These are phyloP conservation scores for Lagria hirta DNA, from an alignment of 2,888 invertebrate species.

Conservation along the genomic window DNA sequence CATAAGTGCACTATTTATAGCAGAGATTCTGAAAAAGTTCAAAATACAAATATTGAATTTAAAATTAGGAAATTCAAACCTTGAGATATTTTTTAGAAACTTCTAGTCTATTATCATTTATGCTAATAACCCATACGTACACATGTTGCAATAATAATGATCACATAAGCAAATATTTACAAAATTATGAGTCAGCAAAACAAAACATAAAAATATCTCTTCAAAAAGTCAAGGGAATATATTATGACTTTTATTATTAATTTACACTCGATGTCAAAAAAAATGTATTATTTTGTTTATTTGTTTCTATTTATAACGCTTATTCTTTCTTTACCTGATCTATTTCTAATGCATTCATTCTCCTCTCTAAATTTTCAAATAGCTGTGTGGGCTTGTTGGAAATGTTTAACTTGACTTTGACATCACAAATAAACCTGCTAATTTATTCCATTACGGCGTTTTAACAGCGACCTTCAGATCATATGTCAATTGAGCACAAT, in stretches of 20 bases:
- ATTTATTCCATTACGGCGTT: constrained; percentile 9
- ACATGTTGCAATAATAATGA: too few species aligned
- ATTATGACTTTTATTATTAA: too few species aligned
- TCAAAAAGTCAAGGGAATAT: constrained; percentile 13
- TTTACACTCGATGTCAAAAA: too few species aligned
- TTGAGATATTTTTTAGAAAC: too few species aligned
- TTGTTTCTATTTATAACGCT: too few species aligned
- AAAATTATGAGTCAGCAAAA: background rate
- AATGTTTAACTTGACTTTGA: constrained; percentile 13
- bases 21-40: too few species aligned
- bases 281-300: too few species aligned
- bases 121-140: too few species aligned
- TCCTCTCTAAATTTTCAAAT: constrained; percentile 8
- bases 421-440: constrained; percentile 14
- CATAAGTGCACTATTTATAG: too few species aligned
- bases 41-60: too few species aligned
- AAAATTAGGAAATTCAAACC: too few species aligned
- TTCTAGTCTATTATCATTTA: too few species aligned
- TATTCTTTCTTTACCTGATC: constrained; percentile 15
- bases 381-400: constrained; percentile 4
- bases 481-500: constrained; percentile 19
- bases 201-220: background rate
- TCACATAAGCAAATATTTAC: background rate
- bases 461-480: constrained; percentile 20
- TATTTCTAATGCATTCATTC: constrained; percentile 14